Conservation (phyloP, 2,888 invertebrate species). For the Podabrus alpinus region DNA sequence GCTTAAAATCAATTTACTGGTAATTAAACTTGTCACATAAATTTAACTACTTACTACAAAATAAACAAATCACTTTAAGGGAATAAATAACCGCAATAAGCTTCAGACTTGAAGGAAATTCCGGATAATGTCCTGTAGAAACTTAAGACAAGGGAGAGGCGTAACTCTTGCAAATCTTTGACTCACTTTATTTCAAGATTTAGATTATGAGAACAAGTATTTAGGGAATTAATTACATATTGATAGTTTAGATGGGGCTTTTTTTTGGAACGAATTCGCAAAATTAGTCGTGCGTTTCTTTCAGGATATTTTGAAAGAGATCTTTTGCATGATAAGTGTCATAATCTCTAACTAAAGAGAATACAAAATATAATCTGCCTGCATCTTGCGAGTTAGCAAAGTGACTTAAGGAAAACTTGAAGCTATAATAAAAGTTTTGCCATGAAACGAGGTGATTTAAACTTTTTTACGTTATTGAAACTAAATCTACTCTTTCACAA, state of each 20-base stretch:
- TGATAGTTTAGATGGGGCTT: neutral
- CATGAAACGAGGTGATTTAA: constrained; percentile 23
- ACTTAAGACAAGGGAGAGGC: constrained; percentile 51
- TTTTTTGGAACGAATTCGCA: no score
- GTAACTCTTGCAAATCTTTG: constrained; percentile 49
- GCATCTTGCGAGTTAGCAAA: constrained; percentile 18
- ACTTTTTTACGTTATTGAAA: constrained; percentile 26
- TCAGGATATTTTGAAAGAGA: neutral
- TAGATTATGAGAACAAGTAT: neutral
- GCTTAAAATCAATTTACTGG: constrained; percentile 14
- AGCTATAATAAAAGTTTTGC: constrained; percentile 21
- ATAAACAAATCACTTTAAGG: constrained; percentile 42
- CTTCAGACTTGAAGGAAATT: constrained; percentile 40
- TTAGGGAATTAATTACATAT: neutral
- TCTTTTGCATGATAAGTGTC: constrained; percentile 7
- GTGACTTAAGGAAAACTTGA: constrained; percentile 18
- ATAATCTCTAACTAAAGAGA: constrained; percentile 11
- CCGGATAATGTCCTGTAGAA: constrained; percentile 46
- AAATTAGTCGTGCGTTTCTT: neutral
- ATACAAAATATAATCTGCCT: constrained; percentile 13
- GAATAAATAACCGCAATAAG: constrained; percentile 48
- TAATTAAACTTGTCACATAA: constrained; percentile 27
- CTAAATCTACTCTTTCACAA: constrained; percentile 4
- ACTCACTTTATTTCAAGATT: neutral
- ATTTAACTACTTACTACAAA: constrained; percentile 27